phyloP scores from a whole-genome alignment of 2,888 invertebrate genomes.

The Catocala sponsa region DNA sequence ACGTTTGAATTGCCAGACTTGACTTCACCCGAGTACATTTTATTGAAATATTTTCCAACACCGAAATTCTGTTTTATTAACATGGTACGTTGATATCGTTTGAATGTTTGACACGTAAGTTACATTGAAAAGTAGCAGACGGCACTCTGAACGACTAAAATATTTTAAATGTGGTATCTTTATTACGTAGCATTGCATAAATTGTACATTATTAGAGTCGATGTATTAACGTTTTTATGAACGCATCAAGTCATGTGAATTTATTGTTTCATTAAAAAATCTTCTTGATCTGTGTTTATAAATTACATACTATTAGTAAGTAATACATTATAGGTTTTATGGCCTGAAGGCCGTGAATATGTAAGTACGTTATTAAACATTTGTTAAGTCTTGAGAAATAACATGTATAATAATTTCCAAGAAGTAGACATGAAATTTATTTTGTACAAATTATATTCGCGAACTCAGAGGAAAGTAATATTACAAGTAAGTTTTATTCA shows the following conservation, averaged over 20 bases:
- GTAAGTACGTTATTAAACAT: conserved; percentile 3
- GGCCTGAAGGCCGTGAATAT: not conserved
- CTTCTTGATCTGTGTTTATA: conserved; percentile 4
- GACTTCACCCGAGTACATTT: conserved; percentile 46
- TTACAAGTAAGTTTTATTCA: conserved; percentile 71
- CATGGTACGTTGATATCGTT: conserved; percentile 56
- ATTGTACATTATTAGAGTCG: conserved; percentile 4
- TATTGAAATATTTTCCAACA: conserved; percentile 62
- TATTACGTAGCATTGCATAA: too few relatives aligned
- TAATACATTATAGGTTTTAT: conserved; percentile 1
- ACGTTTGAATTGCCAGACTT: conserved; percentile 40
- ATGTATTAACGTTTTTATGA: conserved; percentile 7
- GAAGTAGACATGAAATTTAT: conserved; percentile 9
- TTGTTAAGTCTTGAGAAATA: not conserved
- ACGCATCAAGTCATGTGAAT: conserved; percentile 1
- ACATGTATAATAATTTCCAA: not conserved
- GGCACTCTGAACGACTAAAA: not conserved
- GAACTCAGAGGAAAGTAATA: conserved; percentile 29
- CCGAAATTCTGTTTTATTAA: conserved; percentile 60
- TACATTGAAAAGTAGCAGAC: not conserved
- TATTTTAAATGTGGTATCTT: not conserved
- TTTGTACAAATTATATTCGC: conserved; percentile 24
- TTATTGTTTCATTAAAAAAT: conserved; percentile 12
- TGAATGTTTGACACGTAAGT: conserved; percentile 30
- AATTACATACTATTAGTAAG: conserved; percentile 3